Conservation (phyloP, 2,113 vertebrate genomes). For the Muscicapa adusta region DNA sequence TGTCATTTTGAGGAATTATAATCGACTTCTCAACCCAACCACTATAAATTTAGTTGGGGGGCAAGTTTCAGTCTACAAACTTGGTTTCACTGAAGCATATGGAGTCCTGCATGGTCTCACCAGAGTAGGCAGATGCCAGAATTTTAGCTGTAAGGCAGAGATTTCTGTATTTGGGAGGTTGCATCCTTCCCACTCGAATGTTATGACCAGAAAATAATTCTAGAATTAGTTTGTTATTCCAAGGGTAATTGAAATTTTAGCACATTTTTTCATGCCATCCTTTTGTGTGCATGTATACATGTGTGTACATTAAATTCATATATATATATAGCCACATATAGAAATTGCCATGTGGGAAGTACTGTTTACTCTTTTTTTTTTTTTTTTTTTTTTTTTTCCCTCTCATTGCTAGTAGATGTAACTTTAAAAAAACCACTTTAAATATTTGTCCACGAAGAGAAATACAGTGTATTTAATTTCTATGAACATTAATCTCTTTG, state of each 20-base stretch:
- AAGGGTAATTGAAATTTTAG: neutral
- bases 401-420: neutral
- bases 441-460: neutral
- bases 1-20: slow-evolving; percentile 35
- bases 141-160: slow-evolving; percentile 19
- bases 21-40: slow-evolving; percentile 13
- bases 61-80: neutral
- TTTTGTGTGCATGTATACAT: rapidly evolving
- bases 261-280: neutral
- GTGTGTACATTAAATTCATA: neutral
- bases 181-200: neutral
- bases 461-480: neutral
- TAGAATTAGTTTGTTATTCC: slow-evolving; percentile 19
- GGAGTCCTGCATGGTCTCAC: neutral
- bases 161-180: slow-evolving; percentile 8
- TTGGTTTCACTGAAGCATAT: slow-evolving; percentile 4
- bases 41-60: slow-evolving; percentile 40
- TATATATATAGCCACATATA: neutral
- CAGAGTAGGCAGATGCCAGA: neutral
- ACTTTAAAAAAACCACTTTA: neutral
- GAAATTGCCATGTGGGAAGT: neutral
- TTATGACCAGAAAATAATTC: neutral
- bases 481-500: neutral
- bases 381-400: neutral
- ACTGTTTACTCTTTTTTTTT: neutral